Conservation (phyloP, 2,797 vertebrate species). For the Menidia menidia region DNA sequence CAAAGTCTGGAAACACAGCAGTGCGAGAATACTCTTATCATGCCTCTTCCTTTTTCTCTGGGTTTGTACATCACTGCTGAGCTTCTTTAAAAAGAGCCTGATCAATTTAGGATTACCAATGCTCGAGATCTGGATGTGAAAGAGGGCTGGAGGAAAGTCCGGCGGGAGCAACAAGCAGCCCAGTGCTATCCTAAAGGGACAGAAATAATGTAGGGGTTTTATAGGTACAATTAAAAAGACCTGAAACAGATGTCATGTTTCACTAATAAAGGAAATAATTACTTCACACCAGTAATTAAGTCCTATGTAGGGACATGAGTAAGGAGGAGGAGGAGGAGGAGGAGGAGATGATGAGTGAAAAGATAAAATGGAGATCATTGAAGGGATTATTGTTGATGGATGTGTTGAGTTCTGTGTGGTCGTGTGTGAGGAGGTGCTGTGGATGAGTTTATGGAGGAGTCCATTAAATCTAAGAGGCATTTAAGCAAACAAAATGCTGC, state of each 20-base stretch:
- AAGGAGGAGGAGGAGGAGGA: slow-evolving; percentile 64
- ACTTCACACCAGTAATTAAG: slow-evolving; percentile 86
- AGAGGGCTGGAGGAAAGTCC: slow-evolving; percentile 62
- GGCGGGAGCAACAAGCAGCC: slow-evolving; percentile 78
- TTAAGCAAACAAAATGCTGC: slow-evolving; percentile 77
- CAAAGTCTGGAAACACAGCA: slow-evolving; percentile 8
- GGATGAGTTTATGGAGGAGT: slow-evolving; percentile 76
- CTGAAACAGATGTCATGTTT: slow-evolving; percentile 85
- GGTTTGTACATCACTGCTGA: slow-evolving; percentile 24
- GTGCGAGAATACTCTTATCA: slow-evolving; percentile 15
- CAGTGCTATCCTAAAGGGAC: slow-evolving; percentile 82
- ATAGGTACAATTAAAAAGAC: slow-evolving; percentile 86
- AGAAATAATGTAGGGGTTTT: slow-evolving; percentile 83
- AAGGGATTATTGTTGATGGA: slow-evolving; percentile 81
- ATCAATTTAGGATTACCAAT: slow-evolving; percentile 48
- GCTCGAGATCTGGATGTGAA: slow-evolving; percentile 45
- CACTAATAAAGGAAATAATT: slow-evolving; percentile 87
- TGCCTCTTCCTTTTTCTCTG: slow-evolving; percentile 13
- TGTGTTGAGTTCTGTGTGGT: slow-evolving; percentile 70
- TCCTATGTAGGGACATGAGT: slow-evolving; percentile 73
- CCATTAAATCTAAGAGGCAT: slow-evolving; percentile 81
- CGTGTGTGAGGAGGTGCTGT: slow-evolving; percentile 61
- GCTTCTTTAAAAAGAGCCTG: slow-evolving; percentile 51
- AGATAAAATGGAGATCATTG: slow-evolving; percentile 81
- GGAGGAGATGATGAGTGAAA: slow-evolving; percentile 48